Evolutionary conservation across 2,888 invertebrate genomes (phyloP), one percentile per base, ranked within the genome.

Genomic region (Ophion slaviceki): DNA sequence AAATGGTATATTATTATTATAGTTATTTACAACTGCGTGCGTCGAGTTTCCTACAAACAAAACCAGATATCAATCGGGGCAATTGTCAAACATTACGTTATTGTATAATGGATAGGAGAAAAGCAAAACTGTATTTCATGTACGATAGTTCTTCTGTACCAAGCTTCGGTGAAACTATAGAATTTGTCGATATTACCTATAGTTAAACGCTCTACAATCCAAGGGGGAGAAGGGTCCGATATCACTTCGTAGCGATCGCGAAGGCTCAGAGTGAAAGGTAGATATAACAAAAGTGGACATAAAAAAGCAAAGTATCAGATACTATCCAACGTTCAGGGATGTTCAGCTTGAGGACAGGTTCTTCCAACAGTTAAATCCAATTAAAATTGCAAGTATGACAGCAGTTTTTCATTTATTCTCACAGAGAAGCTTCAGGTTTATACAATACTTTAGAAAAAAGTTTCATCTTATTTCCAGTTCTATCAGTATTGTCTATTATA

Each of bases 131-230:
- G 24, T 40, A 67, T 28, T 36, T 24, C 20, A 57, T 11, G 20
- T 28, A 47, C 53, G 32, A 62, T 75, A 72, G 11, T 47, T 32
- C 8, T n/a, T 72, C 36, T 17, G 14, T n/a, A 24, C n/a, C 40
- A 28, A 67, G 67, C 40, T 28, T 20, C 32, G 24, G 45, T 45
- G 67, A 67, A 68, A 81, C 45, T 61, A 24, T 74, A 80, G 67
- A 74, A 74, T 80, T 80, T 67, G 32, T 75, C 68, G 75, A 81
- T 67, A 20, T 47, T 68, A 75, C 59, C 61, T 17, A 68, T 61
- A 45, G 67, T 47, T 75, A 53, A 81, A 75, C 45, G 67, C 59
- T 61, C 45, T 67, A 28, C 47, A 61, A 74, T 61, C 59, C 57
- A 53, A 36, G 20, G 32, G 32, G 47, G 75, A 64, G 67, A n/a